phyloP scores from a whole-genome alignment of 2,113 vertebrate genomes.

The Bothrops jararaca region DNA sequence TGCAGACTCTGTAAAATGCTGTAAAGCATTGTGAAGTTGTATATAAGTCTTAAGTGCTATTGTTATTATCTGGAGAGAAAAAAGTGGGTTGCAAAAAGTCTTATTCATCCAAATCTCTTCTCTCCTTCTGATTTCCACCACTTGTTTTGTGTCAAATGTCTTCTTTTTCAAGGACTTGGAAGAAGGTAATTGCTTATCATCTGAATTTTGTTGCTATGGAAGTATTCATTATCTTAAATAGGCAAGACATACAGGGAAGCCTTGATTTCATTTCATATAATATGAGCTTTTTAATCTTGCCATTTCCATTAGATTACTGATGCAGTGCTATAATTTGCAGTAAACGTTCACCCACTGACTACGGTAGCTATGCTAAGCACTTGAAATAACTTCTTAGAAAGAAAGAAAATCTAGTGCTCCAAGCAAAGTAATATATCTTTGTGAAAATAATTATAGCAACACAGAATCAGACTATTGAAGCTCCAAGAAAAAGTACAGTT shows the following conservation, averaged over 20 bases:
- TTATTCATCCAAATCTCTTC: not conserved
- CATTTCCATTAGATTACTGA: not conserved
- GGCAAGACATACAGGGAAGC: not conserved
- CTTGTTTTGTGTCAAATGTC: not conserved
- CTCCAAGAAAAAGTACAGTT: not conserved
- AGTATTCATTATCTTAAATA: slow-evolving; percentile 16
- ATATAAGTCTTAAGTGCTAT: not conserved
- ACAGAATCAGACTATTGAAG: not conserved
- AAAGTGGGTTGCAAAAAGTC: not conserved
- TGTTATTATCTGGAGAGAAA: not conserved
- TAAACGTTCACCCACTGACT: not conserved
- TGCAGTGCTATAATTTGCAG: not conserved
- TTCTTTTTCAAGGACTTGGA: not conserved
- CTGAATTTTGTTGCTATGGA: slow-evolving; percentile 22
- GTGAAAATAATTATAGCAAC: not conserved
- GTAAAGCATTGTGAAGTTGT: not conserved
- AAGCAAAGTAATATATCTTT: not conserved
- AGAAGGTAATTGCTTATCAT: not conserved
- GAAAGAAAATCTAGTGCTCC: not conserved
- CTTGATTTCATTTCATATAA: slow-evolving; percentile 11
- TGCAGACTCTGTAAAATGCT: not conserved
- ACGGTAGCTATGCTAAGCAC: not conserved
- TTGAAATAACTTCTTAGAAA: not conserved
- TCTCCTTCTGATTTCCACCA: not conserved
- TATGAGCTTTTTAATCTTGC: not conserved